phyloP scores from a whole-genome alignment of 2,797 vertebrate species.

The Aeoliscus strigatus region DNA sequence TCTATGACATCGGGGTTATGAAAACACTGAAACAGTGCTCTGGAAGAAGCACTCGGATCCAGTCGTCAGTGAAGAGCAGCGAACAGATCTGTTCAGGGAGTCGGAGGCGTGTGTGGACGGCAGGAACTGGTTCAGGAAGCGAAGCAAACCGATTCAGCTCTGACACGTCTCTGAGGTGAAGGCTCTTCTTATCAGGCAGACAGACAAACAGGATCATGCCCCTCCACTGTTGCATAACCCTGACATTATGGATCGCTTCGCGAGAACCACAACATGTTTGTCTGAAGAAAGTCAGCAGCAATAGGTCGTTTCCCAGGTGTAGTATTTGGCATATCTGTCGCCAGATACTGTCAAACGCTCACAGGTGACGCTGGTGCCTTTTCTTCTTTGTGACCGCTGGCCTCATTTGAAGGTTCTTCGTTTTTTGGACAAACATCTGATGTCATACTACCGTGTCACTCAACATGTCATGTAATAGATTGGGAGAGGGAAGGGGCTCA shows the following conservation, averaged over 20 bases:
- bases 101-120: no score
- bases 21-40: conserved; percentile 13
- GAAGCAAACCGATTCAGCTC: conserved; percentile 14
- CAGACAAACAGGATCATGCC: conserved; percentile 60
- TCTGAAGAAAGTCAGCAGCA: conserved; percentile 42
- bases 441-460: not conserved
- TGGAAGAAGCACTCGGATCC: not conserved
- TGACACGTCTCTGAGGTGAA: conserved; percentile 37
- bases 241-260: conserved; percentile 36
- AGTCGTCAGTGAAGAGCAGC: no score
- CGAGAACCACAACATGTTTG: conserved; percentile 70
- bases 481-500: not conserved
- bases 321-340: conserved; percentile 62
- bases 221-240: conserved; percentile 56
- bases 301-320: conserved; percentile 61
- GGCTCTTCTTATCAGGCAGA: conserved; percentile 53
- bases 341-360: conserved; percentile 1
- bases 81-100: no score
- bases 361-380: not conserved
- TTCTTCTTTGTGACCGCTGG: conserved; percentile 1
- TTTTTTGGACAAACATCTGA: not conserved
- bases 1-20: conserved; percentile 13
- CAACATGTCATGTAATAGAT: not conserved
- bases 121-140: no score
- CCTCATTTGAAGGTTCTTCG: no score